These are phyloP conservation scores for Cancer borealis DNA, from an alignment of 2,888 invertebrate genomes.

Conservation along the genomic window DNA sequence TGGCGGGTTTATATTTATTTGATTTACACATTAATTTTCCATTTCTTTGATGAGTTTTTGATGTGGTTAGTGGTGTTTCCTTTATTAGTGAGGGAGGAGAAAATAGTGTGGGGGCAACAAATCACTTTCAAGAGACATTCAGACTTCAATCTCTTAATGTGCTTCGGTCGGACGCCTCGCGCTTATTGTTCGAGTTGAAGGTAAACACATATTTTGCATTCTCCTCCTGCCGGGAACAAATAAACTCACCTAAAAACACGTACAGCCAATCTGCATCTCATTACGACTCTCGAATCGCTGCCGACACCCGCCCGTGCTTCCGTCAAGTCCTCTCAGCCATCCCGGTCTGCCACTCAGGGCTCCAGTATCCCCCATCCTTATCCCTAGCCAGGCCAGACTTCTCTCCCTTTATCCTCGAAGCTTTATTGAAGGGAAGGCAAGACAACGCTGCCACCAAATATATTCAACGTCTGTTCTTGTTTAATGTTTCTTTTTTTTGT, in stretches of 20 bases:
- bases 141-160: conserved; percentile 38
- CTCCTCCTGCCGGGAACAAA: conserved; percentile 1
- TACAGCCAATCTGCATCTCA: conserved; percentile 45
- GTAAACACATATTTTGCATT: conserved; percentile 41
- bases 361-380: not conserved
- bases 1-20: not conserved
- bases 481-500: not conserved
- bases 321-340: not conserved
- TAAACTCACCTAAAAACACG: conserved; percentile 37
- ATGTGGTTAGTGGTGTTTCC: not conserved
- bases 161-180: not conserved
- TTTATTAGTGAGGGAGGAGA: not conserved
- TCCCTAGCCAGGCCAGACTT: not conserved
- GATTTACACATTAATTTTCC: not conserved
- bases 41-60: not conserved
- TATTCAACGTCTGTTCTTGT: not conserved
- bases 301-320: conserved; percentile 15
- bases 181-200: conserved; percentile 36
- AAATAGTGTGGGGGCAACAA: not conserved
- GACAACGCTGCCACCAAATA: not conserved
- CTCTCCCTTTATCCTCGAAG: not conserved
- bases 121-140: not conserved
- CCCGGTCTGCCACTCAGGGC: not conserved
- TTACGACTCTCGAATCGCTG: not conserved
- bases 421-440: not conserved